These are phyloP conservation scores for Chrysolina americana DNA, from an alignment of 2,888 invertebrate genomes.

Conservation along the genomic window DNA sequence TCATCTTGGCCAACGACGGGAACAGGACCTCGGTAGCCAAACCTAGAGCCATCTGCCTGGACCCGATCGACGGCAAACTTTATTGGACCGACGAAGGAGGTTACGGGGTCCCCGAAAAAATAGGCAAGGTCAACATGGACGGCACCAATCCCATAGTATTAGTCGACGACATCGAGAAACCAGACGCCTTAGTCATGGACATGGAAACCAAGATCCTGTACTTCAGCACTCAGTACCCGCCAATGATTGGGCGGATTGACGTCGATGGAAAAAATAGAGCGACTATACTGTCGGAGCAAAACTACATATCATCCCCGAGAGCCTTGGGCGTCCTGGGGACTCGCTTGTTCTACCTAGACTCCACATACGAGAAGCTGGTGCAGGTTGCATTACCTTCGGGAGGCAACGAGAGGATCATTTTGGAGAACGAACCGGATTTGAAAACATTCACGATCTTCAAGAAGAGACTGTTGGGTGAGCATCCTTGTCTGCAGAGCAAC, in stretches of 20 bases:
- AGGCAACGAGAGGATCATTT: constrained; percentile 80
- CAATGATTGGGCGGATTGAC: constrained; percentile 79
- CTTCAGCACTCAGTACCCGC: constrained; percentile 86
- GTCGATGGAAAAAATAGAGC: constrained; percentile 81
- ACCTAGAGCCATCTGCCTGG: constrained; percentile 89
- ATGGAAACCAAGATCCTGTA: constrained; percentile 87
- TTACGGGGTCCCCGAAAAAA: constrained; percentile 88
- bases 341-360: constrained; percentile 89
- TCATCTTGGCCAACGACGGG: constrained; percentile 92
- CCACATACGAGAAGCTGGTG: constrained; percentile 90
- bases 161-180: constrained; percentile 79
- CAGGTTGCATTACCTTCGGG: constrained; percentile 87
- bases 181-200: constrained; percentile 90
- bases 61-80: constrained; percentile 93
- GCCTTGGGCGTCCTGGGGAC: constrained; percentile 87
- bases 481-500: constrained; percentile 88
- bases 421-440: constrained; percentile 90
- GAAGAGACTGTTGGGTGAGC: constrained; percentile 84
- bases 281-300: constrained; percentile 78
- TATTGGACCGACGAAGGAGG: constrained; percentile 99
- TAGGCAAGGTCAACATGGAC: constrained; percentile 94
- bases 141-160: constrained; percentile 85
- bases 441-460: constrained; percentile 91
- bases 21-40: constrained; percentile 87
- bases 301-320: constrained; percentile 84